Percentiles rank a stretch among this genome's conserved stretches.
Evolutionary conservation across 2,888 invertebrate genomes (phyloP).

Genomic region (Acanthopleura granulata): DNA sequence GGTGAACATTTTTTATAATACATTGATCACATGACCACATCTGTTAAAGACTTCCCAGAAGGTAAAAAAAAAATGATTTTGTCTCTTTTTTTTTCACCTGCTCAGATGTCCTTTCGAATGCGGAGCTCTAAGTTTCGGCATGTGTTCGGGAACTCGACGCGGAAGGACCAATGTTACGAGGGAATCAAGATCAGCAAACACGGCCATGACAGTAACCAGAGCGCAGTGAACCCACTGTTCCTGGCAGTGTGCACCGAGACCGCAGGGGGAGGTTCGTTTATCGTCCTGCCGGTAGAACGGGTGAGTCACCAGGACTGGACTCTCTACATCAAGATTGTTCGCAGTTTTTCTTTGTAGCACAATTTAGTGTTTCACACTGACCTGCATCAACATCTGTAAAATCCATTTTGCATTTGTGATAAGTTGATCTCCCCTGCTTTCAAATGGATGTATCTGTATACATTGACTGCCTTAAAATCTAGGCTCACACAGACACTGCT

Average conservation of each 20-base stretch:
- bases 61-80: no score
- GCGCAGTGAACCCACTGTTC: conserved; percentile 98
- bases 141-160: conserved; percentile 90
- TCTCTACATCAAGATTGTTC: no score
- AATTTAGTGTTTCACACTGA: no score
- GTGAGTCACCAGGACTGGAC: conserved; percentile 79
- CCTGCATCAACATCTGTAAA: no score
- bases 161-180: conserved; percentile 97
- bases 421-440: no score
- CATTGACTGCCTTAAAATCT: no score
- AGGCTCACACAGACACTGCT: no score
- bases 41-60: no score
- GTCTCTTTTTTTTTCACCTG: conserved; percentile 16
- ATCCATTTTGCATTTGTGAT: conserved; percentile 72
- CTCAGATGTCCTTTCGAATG: conserved; percentile 71
- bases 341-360: no score
- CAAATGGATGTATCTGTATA: no score
- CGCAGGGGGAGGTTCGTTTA: conserved; percentile 87
- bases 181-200: conserved; percentile 94
- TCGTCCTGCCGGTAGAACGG: conserved; percentile 90
- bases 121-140: conserved; percentile 98
- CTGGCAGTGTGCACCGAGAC: conserved; percentile 97
- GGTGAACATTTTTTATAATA: no score
- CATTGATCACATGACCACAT: no score
- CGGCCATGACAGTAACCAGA: conserved; percentile 98